phyloP scores from a whole-genome alignment of 2,888 invertebrate species.

The Nesidiocoris tenuis region DNA sequence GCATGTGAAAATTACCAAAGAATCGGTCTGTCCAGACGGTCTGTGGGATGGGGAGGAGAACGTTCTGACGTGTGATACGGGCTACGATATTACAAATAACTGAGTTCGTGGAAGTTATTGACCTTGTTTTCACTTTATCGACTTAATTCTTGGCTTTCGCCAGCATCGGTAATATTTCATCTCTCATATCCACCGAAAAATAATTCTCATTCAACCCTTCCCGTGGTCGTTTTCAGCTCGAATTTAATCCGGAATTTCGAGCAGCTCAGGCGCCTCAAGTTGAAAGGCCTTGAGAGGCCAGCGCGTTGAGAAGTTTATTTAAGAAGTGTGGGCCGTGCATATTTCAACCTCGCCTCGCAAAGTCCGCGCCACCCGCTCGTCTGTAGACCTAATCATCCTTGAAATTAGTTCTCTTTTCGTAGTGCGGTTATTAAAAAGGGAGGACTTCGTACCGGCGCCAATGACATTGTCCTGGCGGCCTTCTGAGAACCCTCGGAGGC shows the following conservation, averaged over 20 bases:
- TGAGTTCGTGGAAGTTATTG: too few species aligned
- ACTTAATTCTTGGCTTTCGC: too few species aligned
- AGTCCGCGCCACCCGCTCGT: neutral
- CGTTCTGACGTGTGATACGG: too few species aligned
- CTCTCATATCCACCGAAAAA: too few species aligned
- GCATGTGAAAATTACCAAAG: too few species aligned
- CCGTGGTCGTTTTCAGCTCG: too few species aligned
- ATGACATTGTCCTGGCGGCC: neutral
- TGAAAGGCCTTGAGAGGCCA: neutral
- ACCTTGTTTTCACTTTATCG: too few species aligned
- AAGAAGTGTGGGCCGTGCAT: neutral
- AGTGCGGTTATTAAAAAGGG: neutral
- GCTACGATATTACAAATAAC: too few species aligned
- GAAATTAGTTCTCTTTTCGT: neutral
- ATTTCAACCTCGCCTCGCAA: neutral
- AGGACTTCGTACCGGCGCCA: neutral
- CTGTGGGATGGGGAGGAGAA: too few species aligned
- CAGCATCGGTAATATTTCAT: too few species aligned
- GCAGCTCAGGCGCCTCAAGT: neutral
- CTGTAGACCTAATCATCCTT: neutral
- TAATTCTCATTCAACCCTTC: too few species aligned
- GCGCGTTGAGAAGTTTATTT: neutral
- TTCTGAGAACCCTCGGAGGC: neutral
- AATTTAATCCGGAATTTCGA: neutral
- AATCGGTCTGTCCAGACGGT: too few species aligned